phyloP scores from a whole-genome alignment of 2,888 invertebrate genomes.

The Agonopterix alstromeriana region DNA sequence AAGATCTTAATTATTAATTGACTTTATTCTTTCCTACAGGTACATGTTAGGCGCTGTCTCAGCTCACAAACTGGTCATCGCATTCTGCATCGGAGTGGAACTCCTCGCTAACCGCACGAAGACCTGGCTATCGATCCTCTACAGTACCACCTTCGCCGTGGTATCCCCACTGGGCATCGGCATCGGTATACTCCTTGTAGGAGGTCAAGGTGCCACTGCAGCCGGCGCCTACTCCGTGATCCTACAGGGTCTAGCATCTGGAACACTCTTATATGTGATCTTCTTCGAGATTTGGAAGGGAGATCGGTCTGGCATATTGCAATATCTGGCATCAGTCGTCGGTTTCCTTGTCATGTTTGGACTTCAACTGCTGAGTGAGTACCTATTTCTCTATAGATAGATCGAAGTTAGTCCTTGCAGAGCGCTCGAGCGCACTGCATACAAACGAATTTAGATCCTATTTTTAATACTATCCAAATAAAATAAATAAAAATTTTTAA shows the following conservation, averaged over 20 bases:
- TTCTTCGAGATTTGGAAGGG: conserved; percentile 92
- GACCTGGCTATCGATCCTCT: conserved; percentile 77
- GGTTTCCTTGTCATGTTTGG: conserved; percentile 87
- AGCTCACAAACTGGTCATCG: conserved; percentile 90
- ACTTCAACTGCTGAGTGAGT: conserved; percentile 78
- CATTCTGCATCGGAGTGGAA: conserved; percentile 92
- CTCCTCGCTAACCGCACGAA: conserved; percentile 83
- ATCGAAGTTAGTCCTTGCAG: no score
- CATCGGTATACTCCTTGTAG: conserved; percentile 81
- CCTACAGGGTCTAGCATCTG: conserved; percentile 91
- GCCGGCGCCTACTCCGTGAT: conserved; percentile 80
- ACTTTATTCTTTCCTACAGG: conserved; percentile 42
- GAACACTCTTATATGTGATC: conserved; percentile 96
- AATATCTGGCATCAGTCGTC: conserved; percentile 79
- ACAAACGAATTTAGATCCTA: no score
- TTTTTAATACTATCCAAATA: no score
- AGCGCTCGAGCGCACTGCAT: no score
- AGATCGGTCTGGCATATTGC: conserved; percentile 77
- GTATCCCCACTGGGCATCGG: conserved; percentile 90
- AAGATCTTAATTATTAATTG: neutral
- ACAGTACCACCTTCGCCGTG: conserved; percentile 85
- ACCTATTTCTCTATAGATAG: conserved; percentile 4
- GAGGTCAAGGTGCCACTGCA: conserved; percentile 74
- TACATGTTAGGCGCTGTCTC: conserved; percentile 91
- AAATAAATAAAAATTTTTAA: no score